A percentile compares a stretch with the other conserved stretches of the same genome.
phyloP scores from a whole-genome alignment of 1,140 invertebrate genomes.

The Aleiodes sp. region DNA sequence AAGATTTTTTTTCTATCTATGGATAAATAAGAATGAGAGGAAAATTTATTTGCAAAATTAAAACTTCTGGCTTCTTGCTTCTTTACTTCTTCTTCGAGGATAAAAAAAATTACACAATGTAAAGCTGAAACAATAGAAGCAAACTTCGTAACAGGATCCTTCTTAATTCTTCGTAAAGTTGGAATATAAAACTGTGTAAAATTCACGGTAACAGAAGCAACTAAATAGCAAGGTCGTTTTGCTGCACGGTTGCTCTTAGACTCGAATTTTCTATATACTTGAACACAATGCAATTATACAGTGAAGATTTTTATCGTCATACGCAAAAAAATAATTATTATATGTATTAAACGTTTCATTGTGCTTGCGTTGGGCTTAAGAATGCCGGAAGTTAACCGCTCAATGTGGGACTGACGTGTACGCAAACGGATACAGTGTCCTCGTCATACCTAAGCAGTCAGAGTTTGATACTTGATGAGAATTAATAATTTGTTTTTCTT shows the following conservation, averaged over 20 bases:
- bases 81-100: background rate
- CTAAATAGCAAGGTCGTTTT: slow-evolving; percentile 33
- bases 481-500: background rate
- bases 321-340: background rate
- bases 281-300: slow-evolving; percentile 4
- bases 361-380: background rate
- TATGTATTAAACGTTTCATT: background rate
- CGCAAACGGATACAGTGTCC: slow-evolving; percentile 30
- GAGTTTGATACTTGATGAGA: slow-evolving; percentile 3
- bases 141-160: background rate
- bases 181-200: slow-evolving; percentile 19
- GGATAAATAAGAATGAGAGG: too few species aligned
- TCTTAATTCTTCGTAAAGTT: too few species aligned
- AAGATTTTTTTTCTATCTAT: too few species aligned
- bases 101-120: background rate
- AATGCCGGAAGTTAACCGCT: slow-evolving; percentile 23
- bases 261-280: slow-evolving; percentile 12
- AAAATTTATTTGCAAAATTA: too few species aligned
- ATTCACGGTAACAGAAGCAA: slow-evolving; percentile 25
- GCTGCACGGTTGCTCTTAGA: slow-evolving; percentile 27
- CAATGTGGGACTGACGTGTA: background rate
- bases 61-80: too few species aligned
- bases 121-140: background rate
- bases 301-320: background rate
- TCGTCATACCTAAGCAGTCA: slow-evolving; percentile 25